Base-by-base conservation (phyloP, 2,888 invertebrate genomes). In the Willowsia nigromaculata region DNA sequence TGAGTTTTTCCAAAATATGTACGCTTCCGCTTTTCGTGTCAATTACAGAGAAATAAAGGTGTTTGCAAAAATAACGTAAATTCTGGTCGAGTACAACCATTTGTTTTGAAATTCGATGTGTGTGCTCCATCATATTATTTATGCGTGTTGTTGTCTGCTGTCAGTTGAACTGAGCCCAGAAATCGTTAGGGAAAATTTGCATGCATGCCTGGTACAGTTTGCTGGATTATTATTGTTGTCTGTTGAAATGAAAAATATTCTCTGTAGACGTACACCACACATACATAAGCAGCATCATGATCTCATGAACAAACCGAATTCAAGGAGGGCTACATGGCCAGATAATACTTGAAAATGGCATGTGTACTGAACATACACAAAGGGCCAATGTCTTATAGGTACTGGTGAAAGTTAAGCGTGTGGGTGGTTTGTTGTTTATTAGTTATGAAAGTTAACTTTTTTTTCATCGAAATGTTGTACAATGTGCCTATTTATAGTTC, bases 61-160 rank as follows among this genome's bases (percentile, higher is more conserved):
- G 33, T 65, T 65, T 13, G 62, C n/a, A 65, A 30, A 62, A 65
- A 59, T 43, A n/a, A 0, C n/a, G 50, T 1, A n/a, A 4, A 1
- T 50, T 50, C 50, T n/a, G n/a, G 1, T 47, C 25, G 0, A 56
- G 50, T 18, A 50, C 18, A 56, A 22, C 22, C 56, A 56, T 56
- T 22, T 56, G 56, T 30, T 62, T 62, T 62, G 62, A 62, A n/a
- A 62, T 62, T 62, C 62, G 11, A 62, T 62, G 62, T 4, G 30
- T 25, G 30, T 62, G 25, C 56, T 56, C 22, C 15, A 30, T 62
- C 62, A 15, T 27, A 68, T 68, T 68, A 62, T 68, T 68, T 68
- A 68, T 68, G 68, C 62, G 62, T 68, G 68, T 37, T 9, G 68
- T 30, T 56, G 62, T 62, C 62, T 11, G 62, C 68, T 68, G 68